Conservation (phyloP, 2,113 vertebrate genomes). For the Phainopepla nitens region DNA sequence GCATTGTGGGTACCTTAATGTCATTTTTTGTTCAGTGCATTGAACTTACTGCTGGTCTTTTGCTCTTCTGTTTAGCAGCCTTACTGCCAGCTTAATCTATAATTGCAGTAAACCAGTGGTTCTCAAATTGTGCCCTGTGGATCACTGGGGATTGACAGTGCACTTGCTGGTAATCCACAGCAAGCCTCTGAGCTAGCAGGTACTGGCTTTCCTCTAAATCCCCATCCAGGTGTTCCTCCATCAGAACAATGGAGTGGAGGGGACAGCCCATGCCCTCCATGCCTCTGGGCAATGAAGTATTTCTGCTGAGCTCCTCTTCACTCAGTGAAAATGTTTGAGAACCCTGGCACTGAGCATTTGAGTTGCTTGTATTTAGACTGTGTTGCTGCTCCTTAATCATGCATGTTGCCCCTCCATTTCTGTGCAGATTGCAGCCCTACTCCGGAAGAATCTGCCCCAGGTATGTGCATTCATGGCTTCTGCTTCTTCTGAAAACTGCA, state of each 20-base stretch:
- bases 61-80: constrained; percentile 29
- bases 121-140: constrained; percentile 40
- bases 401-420: constrained; percentile 90
- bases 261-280: background rate
- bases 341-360: constrained; percentile 47
- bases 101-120: constrained; percentile 32
- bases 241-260: background rate
- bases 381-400: constrained; percentile 85
- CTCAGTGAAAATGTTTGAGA: constrained; percentile 29
- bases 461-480: constrained; percentile 81
- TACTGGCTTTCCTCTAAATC: background rate
- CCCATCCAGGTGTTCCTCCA: background rate
- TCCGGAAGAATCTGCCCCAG: constrained; percentile 89
- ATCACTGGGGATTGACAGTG: background rate
- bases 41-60: constrained; percentile 30
- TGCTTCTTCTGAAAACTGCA: constrained; percentile 30
- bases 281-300: background rate
- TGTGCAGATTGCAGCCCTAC: constrained; percentile 90
- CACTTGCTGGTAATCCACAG: background rate
- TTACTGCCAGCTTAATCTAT: constrained; percentile 37
- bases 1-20: background rate
- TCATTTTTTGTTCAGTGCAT: constrained; percentile 6
- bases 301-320: background rate
- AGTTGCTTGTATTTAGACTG: constrained; percentile 72
- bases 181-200: background rate